These are phyloP conservation scores for Mythimna pallens DNA, from an alignment of 2,888 invertebrate genomes.

Conservation along the genomic window DNA sequence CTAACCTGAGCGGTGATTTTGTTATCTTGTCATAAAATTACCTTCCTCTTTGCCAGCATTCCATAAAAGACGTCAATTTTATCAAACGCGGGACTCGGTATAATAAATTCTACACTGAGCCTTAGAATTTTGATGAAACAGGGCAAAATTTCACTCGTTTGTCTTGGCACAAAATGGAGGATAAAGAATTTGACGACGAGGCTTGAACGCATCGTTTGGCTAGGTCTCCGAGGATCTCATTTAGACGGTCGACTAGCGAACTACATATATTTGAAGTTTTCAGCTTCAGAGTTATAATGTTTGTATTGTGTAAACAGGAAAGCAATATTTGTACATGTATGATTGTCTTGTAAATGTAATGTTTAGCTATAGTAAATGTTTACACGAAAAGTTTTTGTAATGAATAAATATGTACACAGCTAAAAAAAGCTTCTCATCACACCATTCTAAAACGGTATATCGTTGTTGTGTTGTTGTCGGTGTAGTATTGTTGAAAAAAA, in stretches of 20 bases:
- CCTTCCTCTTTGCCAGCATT: slow-evolving; percentile 20
- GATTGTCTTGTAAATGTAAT: not conserved
- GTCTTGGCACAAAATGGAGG: slow-evolving; percentile 58
- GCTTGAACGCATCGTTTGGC: slow-evolving; percentile 53
- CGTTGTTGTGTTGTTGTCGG: no score
- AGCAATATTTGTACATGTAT: not conserved
- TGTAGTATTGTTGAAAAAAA: no score
- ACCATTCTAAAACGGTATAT: no score
- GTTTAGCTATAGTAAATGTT: not conserved
- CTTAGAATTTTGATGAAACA: slow-evolving; percentile 61
- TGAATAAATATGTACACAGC: no score
- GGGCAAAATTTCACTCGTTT: slow-evolving; percentile 58
- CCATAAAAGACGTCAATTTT: slow-evolving; percentile 40
- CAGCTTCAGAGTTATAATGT: slow-evolving; percentile 1
- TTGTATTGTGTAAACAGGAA: not conserved
- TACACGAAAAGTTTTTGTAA: not conserved
- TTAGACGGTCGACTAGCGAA: slow-evolving; percentile 52
- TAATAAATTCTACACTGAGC: slow-evolving; percentile 56
- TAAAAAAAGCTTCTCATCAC: no score
- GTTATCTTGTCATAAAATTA: slow-evolving; percentile 20
- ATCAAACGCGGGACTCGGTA: slow-evolving; percentile 33
- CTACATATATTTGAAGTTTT: slow-evolving; percentile 24
- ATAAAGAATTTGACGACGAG: slow-evolving; percentile 62
- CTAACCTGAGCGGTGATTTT: slow-evolving; percentile 4
- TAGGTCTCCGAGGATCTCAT: slow-evolving; percentile 44